These are phyloP conservation scores for Andrena cerasifolii DNA, from an alignment of 1,140 invertebrate species.

Conservation along the genomic window DNA sequence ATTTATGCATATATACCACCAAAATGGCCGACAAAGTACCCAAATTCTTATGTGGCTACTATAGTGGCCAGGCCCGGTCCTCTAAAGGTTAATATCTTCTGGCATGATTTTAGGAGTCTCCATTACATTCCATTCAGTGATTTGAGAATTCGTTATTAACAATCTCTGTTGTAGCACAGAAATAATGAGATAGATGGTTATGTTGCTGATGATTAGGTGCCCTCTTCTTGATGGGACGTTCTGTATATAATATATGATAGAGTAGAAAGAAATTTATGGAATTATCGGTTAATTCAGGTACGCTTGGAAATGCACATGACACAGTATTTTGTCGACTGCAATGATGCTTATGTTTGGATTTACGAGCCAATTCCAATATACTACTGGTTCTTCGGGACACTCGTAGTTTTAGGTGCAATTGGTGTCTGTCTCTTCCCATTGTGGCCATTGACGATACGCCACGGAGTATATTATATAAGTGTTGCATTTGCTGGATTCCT, in stretches of 20 bases:
- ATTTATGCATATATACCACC: too few relatives aligned
- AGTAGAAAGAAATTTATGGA: not conserved
- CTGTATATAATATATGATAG: conserved; percentile 7
- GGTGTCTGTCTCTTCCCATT: conserved; percentile 98
- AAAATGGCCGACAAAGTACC: too few relatives aligned
- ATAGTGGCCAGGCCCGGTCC: too few relatives aligned
- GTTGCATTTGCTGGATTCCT: conserved; percentile 97
- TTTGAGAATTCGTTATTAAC: too few relatives aligned
- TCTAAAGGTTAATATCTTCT: too few relatives aligned
- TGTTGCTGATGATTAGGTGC: too few relatives aligned
- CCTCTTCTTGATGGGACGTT: not conserved
- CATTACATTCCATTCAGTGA: too few relatives aligned
- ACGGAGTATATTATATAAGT: conserved; percentile 98
- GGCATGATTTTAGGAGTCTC: too few relatives aligned
- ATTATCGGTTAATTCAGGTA: conserved; percentile 77
- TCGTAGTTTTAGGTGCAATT: conserved; percentile 96
- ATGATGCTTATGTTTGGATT: conserved; percentile 99
- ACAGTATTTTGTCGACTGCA: conserved; percentile 95
- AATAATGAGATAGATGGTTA: too few relatives aligned
- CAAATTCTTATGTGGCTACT: too few relatives aligned
- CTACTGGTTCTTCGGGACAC: conserved; percentile 96
- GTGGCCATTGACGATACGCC: conserved; percentile 96
- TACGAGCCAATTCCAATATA: conserved; percentile 98
- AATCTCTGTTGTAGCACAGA: too few relatives aligned
- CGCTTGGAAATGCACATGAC: conserved; percentile 98